phyloP scores from a whole-genome alignment of 2,113 vertebrate genomes.

The Pyxicephalus adspersus region DNA sequence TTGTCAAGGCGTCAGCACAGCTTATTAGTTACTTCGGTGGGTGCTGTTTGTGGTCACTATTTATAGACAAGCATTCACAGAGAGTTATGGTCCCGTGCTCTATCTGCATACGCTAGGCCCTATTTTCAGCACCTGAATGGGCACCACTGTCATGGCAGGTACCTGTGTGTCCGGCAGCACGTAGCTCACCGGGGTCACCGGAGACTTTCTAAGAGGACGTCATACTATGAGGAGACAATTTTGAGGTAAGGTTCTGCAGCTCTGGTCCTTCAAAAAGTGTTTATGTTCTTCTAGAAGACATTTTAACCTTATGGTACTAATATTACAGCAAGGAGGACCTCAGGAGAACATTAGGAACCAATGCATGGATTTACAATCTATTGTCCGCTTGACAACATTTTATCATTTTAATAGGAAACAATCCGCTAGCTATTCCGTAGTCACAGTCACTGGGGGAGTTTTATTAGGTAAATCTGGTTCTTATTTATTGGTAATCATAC shows the following conservation, averaged over 20 bases:
- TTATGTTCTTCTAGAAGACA: background rate
- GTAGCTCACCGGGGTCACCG: slow-evolving; percentile 57
- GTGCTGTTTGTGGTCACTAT: slow-evolving; percentile 58
- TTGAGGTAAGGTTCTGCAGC: slow-evolving; percentile 30
- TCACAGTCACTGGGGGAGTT: too few relatives aligned
- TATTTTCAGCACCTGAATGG: slow-evolving; percentile 69
- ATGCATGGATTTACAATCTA: too few relatives aligned
- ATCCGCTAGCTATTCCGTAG: too few relatives aligned
- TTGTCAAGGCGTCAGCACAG: background rate
- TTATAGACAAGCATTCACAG: slow-evolving; percentile 59
- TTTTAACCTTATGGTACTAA: background rate
- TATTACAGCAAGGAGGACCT: background rate
- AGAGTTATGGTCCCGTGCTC: slow-evolving; percentile 4
- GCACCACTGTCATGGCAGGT: slow-evolving; percentile 39
- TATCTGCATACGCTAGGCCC: slow-evolving; percentile 50
- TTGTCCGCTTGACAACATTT: too few relatives aligned
- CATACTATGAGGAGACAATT: background rate
- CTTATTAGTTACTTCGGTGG: background rate
- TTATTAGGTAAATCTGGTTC: too few relatives aligned
- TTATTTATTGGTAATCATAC: too few relatives aligned
- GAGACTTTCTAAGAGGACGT: slow-evolving; percentile 34
- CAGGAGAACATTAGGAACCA: background rate
- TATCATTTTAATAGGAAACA: too few relatives aligned
- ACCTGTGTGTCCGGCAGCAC: slow-evolving; percentile 53
- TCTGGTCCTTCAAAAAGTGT: background rate